Evolutionary conservation across 2,888 invertebrate species (phyloP), one percentile per base, ranked within the genome.

Genomic region (Nemotelus pantherinus): DNA sequence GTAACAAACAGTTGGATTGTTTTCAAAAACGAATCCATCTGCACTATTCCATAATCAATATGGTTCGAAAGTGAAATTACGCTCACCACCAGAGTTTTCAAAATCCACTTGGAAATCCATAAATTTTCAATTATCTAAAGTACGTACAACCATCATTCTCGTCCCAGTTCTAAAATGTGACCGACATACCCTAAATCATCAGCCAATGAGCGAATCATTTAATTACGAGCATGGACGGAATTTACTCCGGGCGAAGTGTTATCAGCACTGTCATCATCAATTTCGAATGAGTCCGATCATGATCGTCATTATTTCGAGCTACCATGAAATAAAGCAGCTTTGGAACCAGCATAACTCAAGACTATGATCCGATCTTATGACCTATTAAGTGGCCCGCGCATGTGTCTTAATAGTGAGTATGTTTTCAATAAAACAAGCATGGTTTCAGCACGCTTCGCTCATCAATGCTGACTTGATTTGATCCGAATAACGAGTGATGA

Each of bases 241-340:
- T 70, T 41, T 60, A 63, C 74, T 60, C 60, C 60, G 60, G 60
- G 60, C 60, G 25, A 74, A 63, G 50, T 60, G 74, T 63, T 74
- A 74, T 74, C 74, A 63, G 63, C 48, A 44, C 74, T 74, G 74
- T 74, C 74, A 74, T 63, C 74, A 74, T 74, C 50, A 74, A 74
- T 74, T 74, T 74, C 50, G 41, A 74, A 60, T 60, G 63, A 60
- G 47, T 70, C 55, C 25, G 47, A 70, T 55, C 47, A 70, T 55
- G 70, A 53, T 55, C 53, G 55, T 70, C 70, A 70, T 43, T 50
- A 70, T 9, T 50, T 45, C 43, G 7, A 53, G 70, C 60, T 41
- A 47, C 7, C 55, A 25, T 71, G 63, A n/a, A 25, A 58, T 47
- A 48, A 60, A 43, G 74, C 25, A 47, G 53, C 47, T 47, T 44